Evolutionary conservation across 1,140 invertebrate species (phyloP), one percentile per base, ranked within the genome.

Genomic region (Cardiocondyla obscurior): DNA sequence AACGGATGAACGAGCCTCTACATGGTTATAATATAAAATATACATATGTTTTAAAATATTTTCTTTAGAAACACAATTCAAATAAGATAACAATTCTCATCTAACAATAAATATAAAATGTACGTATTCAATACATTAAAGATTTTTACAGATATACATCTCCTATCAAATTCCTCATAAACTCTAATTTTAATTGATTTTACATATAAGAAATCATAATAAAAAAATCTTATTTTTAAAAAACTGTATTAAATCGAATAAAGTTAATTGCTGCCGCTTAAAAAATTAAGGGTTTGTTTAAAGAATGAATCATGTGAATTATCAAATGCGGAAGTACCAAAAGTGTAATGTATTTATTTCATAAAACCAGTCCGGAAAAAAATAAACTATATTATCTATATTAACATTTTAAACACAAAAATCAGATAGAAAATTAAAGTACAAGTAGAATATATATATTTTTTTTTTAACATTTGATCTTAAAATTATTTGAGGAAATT

Each of bases 371-470:
- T 85, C 42, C 65, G 79, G 58, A 79, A 83, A 83, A n/a, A 86
- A 85, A 87, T 86, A 83, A 87, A 87, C 81, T 86, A 81, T 86
- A 87, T 81, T 28, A 64, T 84, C 44, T 86, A 53, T 77, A 60
- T 81, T 86, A 86, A 86, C 85, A 79, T 6, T 55, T 70, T 42
- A 22, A 25, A 72, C 25, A 42, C 28, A 57, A 70, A 36, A 44
- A 42, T 22, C 44, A 42, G 39, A n/a, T 22, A 62, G 44, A 77
- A 77, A 51, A 49, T 39, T 51, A 36, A 51, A 30, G 4, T 39
- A 53, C 30, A 33, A 49, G 30, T 60, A 64, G 30, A 30, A 36
- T 49, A 65, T 64, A 62, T n/a, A n/a, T n/a, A n/a, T n/a, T n/a
- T 3, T 76, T 19, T 44, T 7, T 77, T 30, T 49, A 64, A 60